Percentiles rank a stretch among this genome's conserved stretches.
Conservation (phyloP, 2,888 invertebrate genomes). For the Amphiduros pacificus region DNA sequence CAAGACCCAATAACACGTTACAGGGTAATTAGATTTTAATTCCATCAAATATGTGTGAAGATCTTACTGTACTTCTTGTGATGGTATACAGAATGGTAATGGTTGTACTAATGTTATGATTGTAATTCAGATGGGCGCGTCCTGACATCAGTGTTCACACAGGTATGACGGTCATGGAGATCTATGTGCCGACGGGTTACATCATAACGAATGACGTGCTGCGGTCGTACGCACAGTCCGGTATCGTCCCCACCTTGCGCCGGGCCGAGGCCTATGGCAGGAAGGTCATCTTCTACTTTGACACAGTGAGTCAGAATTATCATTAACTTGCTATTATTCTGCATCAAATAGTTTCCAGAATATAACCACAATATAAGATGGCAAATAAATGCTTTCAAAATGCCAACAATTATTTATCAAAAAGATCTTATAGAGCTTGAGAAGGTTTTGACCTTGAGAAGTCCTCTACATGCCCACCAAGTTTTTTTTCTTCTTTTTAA, state of each 20-base stretch:
- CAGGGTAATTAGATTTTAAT: too few relatives aligned
- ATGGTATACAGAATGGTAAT: too few relatives aligned
- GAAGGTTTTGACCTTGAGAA: too few relatives aligned
- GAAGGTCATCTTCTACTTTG: conserved; percentile 89
- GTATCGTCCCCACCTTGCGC: conserved; percentile 77
- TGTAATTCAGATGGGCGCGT: conserved; percentile 50
- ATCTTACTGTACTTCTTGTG: too few relatives aligned
- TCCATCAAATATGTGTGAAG: too few relatives aligned
- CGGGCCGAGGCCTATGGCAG: conserved; percentile 79
- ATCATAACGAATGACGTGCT: conserved; percentile 71
- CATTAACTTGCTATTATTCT: background rate
- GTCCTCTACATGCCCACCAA: too few relatives aligned
- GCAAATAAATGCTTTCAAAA: too few relatives aligned
- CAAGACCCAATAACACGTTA: too few relatives aligned
- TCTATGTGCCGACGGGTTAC: conserved; percentile 54
- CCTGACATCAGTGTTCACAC: conserved; percentile 38
- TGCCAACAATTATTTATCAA: background rate
- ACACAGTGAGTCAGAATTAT: conserved; percentile 72
- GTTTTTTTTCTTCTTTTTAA: too few relatives aligned
- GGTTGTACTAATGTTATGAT: too few relatives aligned
- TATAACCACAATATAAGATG: too few relatives aligned
- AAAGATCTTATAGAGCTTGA: background rate
- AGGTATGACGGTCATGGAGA: conserved; percentile 51
- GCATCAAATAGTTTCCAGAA: too few relatives aligned
- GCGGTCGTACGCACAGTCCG: conserved; percentile 81